A percentile compares a stretch with the other conserved stretches of the same genome.
These are phyloP conservation scores for Acestrorhynchus altus DNA, from an alignment of 2,797 vertebrate species.

Conservation along the genomic window DNA sequence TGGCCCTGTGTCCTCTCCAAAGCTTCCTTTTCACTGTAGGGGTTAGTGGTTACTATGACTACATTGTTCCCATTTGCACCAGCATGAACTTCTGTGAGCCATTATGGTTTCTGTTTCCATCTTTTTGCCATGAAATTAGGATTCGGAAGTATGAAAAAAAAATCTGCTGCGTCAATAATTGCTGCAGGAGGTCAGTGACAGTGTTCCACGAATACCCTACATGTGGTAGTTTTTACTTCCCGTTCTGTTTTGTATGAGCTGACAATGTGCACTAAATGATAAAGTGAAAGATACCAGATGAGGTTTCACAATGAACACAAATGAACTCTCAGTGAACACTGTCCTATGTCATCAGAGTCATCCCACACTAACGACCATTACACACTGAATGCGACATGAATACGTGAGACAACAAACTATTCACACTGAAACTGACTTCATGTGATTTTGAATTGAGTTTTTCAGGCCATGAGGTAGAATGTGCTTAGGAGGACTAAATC, in stretches of 20 bases:
- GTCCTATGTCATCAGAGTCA: background rate
- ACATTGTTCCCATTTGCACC: background rate
- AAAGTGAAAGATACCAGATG: background rate
- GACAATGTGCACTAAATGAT: background rate
- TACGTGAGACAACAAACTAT: too few species aligned
- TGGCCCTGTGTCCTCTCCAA: background rate
- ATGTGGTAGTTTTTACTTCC: background rate
- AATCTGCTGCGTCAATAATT: background rate
- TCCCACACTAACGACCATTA: background rate
- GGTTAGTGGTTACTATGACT: background rate
- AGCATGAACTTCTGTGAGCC: background rate
- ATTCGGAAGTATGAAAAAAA: too few species aligned
- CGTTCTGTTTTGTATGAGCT: background rate
- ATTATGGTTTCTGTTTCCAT: background rate
- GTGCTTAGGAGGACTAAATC: too few species aligned
- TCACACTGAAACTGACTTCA: too few species aligned
- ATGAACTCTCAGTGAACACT: background rate
- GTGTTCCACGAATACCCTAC: too few species aligned
- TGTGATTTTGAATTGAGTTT: too few species aligned
- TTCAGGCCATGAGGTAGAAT: too few species aligned
- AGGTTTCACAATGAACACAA: background rate
- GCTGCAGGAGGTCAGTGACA: background rate
- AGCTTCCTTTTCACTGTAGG: background rate
- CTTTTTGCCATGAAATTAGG: background rate
- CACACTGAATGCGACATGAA: too few species aligned